Evolutionary conservation across 2,888 invertebrate genomes (phyloP).

Genomic region (Nomada fabriciana): DNA sequence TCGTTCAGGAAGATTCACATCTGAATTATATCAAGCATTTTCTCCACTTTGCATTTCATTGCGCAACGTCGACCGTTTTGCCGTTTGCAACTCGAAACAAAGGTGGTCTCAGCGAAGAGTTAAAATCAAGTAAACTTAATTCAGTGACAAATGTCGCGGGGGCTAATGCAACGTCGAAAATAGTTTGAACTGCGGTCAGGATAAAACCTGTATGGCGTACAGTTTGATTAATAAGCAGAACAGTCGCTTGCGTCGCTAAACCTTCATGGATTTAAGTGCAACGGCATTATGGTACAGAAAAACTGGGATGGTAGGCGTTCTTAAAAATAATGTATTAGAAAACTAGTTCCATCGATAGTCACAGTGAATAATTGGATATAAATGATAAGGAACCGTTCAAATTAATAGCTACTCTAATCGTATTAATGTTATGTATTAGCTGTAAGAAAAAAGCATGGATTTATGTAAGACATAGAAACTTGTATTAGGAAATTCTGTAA

Average conservation of each 20-base stretch:
- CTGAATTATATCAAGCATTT: conserved; percentile 60
- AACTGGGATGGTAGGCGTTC: not conserved
- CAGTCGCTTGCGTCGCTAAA: not conserved
- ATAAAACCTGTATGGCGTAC: conserved; percentile 26
- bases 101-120: conserved; percentile 38
- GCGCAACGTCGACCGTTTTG: conserved; percentile 40
- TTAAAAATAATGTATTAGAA: not conserved
- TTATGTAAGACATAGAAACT: too few species aligned
- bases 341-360: too few species aligned
- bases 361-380: too few species aligned
- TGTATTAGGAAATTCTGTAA: too few species aligned
- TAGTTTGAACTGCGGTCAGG: conserved; percentile 37
- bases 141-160: conserved; percentile 40
- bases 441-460: too few species aligned
- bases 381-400: too few species aligned
- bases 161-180: conserved; percentile 15
- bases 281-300: not conserved
- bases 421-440: too few species aligned
- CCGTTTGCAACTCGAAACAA: conserved; percentile 47
- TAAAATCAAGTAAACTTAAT: conserved; percentile 46
- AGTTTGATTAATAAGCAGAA: conserved; percentile 45
- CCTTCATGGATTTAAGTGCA: not conserved
- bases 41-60: conserved; percentile 36
- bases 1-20: conserved; percentile 38
- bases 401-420: too few species aligned